These are phyloP conservation scores for Porites evermanni DNA, from an alignment of 92 coral and sea anemone genomes.

Conservation along the genomic window DNA sequence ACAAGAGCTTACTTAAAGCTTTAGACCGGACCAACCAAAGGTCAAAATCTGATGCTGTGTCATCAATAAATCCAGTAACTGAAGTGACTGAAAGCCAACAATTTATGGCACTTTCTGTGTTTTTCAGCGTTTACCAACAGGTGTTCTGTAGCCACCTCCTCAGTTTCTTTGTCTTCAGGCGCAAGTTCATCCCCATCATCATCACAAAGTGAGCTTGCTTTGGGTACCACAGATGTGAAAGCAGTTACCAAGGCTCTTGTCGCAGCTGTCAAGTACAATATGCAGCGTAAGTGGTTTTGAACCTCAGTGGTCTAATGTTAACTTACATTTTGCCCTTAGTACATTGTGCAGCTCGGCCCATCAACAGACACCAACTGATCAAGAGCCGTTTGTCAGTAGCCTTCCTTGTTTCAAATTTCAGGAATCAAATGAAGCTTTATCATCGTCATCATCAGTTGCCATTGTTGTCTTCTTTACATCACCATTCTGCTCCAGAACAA, in stretches of 20 bases:
- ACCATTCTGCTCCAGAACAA: neutral
- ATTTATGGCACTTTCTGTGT: neutral
- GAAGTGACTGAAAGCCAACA: neutral
- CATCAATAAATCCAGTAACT: neutral
- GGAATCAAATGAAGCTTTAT: neutral
- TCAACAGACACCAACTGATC: neutral
- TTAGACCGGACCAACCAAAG: no score
- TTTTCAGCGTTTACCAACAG: conserved; percentile 62
- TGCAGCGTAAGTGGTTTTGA: conserved; percentile 75
- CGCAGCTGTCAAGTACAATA: conserved; percentile 78
- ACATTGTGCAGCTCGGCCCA: neutral
- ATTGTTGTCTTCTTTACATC: neutral
- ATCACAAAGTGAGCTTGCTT: conserved; percentile 48
- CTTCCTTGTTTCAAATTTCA: no score
- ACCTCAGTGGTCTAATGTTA: neutral
- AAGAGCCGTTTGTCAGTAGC: no score
- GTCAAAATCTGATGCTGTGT: no score
- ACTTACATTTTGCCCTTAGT: neutral
- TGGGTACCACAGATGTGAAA: conserved; percentile 82
- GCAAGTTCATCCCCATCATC: conserved; percentile 46
- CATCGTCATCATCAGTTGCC: neutral
- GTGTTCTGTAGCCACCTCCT: conserved; percentile 45
- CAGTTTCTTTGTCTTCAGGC: conserved; percentile 33
- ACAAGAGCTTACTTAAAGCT: no score
- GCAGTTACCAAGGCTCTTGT: conserved; percentile 85